Evolutionary conservation across 2,888 invertebrate species (phyloP).

Genomic region (Teleogryllus oceanicus): DNA sequence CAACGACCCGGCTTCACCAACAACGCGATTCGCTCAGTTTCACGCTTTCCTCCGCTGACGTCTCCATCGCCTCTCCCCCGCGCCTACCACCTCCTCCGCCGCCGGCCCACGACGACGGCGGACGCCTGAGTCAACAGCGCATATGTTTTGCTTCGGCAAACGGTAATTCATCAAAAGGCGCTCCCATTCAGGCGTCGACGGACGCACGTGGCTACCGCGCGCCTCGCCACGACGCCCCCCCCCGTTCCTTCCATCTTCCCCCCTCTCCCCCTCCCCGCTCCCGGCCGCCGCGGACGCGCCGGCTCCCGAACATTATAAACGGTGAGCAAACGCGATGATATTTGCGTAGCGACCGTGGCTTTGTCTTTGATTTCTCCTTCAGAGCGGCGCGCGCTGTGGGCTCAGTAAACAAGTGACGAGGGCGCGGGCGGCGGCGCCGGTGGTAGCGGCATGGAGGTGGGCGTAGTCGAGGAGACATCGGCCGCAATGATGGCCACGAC

Average conservation of each 20-base stretch:
- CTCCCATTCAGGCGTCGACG: not conserved
- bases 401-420: not conserved
- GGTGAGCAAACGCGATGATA: conserved; percentile 1
- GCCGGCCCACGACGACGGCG: not conserved
- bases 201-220: not conserved
- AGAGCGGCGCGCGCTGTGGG: not conserved
- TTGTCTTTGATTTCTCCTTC: conserved; percentile 18
- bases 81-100: too few species aligned
- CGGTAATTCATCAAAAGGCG: not conserved
- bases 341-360: not conserved
- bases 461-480: too few species aligned
- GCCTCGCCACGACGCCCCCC: not conserved
- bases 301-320: not conserved
- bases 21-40: too few species aligned
- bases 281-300: too few species aligned
- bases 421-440: not conserved
- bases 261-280: too few species aligned
- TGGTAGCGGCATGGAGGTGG: too few species aligned
- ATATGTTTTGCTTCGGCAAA: conserved; percentile 1
- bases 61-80: too few species aligned
- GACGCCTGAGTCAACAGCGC: not conserved
- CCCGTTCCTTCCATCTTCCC: not conserved
- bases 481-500: too few species aligned
- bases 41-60: too few species aligned
- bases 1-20: too few species aligned